Evolutionary conservation across 2,797 vertebrate genomes (phyloP).

Genomic region (Fringilla coelebs): DNA sequence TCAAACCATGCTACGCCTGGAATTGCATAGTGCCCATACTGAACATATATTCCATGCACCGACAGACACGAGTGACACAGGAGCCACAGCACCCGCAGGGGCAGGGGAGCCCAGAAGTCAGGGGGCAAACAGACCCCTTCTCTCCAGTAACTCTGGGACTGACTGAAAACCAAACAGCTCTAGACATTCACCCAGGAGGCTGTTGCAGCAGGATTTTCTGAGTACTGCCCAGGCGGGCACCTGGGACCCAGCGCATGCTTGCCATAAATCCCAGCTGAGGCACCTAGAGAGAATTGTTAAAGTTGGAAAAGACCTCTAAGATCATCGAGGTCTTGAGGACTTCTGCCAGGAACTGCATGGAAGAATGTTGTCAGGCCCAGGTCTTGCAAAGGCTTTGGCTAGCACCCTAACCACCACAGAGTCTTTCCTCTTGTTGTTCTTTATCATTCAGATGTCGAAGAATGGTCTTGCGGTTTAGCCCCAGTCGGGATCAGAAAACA

Average conservation of each 20-base stretch:
- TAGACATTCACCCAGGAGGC: neutral
- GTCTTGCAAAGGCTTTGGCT: conserved; percentile 36
- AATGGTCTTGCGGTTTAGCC: conserved; percentile 53
- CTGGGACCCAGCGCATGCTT: neutral
- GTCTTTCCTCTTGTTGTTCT: conserved; percentile 38
- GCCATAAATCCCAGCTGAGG: neutral
- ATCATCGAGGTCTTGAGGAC: neutral
- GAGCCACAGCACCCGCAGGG: neutral
- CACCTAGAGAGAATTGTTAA: fast-evolving
- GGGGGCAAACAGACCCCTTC: neutral
- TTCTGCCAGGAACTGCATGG: neutral
- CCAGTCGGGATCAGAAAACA: neutral
- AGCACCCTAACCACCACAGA: conserved; percentile 14
- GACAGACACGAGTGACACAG: neutral
- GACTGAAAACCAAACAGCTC: fast-evolving
- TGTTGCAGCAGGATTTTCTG: neutral
- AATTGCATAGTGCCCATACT: conserved; percentile 46
- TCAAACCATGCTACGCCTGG: neutral
- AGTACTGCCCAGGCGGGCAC: neutral
- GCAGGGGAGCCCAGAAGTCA: neutral
- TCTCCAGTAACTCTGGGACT: neutral
- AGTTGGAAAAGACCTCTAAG: neutral
- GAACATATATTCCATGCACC: conserved; percentile 53
- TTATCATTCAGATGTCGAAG: conserved; percentile 42
- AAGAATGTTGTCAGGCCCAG: neutral